These are phyloP conservation scores for Tyto alba DNA, from an alignment of 2,113 vertebrate genomes.

Conservation along the genomic window DNA sequence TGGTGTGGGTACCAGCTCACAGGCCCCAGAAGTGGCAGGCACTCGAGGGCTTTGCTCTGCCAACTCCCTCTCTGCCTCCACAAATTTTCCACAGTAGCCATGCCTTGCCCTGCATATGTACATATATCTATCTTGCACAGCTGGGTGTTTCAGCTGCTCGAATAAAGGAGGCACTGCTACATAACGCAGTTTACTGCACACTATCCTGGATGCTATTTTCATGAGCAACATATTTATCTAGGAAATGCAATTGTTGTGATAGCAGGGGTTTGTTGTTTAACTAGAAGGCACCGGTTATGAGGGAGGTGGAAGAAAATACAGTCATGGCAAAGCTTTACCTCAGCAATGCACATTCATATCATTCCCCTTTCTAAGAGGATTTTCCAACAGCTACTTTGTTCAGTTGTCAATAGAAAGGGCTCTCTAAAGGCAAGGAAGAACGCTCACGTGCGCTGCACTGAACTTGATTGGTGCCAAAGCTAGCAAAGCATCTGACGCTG, in stretches of 20 bases:
- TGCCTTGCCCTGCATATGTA: neutral
- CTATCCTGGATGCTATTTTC: neutral
- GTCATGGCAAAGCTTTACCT: neutral
- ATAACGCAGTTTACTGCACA: accelerated
- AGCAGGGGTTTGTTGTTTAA: neutral
- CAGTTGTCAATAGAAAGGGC: neutral
- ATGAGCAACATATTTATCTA: neutral
- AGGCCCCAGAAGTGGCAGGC: neutral
- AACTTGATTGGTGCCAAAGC: neutral
- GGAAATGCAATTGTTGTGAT: neutral
- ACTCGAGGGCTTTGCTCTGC: neutral
- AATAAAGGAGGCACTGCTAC: neutral
- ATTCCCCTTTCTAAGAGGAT: neutral
- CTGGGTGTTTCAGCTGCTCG: neutral
- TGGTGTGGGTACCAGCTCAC: neutral
- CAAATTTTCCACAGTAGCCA: neutral
- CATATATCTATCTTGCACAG: accelerated
- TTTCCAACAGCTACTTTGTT: neutral
- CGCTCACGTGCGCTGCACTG: accelerated
- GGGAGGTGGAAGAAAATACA: neutral
- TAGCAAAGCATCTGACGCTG: neutral
- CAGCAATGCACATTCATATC: neutral
- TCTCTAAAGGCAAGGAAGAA: neutral
- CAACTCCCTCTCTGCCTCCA: neutral
- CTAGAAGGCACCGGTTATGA: neutral